Evolutionary conservation across 2,797 vertebrate species (phyloP).

Genomic region (Pangasius djambal): DNA sequence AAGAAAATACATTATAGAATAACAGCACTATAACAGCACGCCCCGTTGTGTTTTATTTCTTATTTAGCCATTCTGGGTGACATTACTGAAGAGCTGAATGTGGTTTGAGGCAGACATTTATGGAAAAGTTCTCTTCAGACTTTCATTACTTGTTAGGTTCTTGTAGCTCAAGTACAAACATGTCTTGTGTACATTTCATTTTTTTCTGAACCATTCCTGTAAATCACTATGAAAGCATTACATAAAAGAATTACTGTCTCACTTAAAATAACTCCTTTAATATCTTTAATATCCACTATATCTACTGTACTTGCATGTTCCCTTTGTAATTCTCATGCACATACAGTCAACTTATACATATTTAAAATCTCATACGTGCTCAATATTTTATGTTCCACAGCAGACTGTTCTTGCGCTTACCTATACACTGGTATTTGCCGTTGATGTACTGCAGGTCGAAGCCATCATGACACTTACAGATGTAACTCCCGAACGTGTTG

Average conservation of each 20-base stretch:
- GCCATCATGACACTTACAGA: conserved; percentile 94
- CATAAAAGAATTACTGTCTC: not conserved
- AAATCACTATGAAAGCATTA: not conserved
- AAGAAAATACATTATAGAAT: not conserved
- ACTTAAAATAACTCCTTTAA: not conserved
- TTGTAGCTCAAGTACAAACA: not conserved
- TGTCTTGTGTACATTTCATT: not conserved
- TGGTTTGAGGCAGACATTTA: not conserved
- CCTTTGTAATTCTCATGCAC: not conserved
- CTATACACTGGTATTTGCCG: conserved; percentile 93
- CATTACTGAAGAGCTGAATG: not conserved
- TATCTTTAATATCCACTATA: not conserved
- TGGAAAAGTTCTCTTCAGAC: not conserved
- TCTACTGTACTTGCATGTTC: not conserved
- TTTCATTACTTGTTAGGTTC: not conserved
- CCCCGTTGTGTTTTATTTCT: not conserved
- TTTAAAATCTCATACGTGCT: not conserved
- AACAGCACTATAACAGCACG: not conserved
- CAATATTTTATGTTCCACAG: not conserved
- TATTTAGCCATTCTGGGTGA: not conserved
- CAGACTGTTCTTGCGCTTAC: conserved; percentile 53
- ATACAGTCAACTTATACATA: not conserved
- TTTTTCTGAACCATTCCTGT: not conserved
- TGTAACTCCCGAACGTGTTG: conserved; percentile 98
- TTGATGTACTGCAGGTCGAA: conserved; percentile 92